A percentile compares a stretch with the other conserved stretches of the same genome.
Conservation (phyloP, 92 coral and sea anemone species). For the Paramuricea clavata region DNA sequence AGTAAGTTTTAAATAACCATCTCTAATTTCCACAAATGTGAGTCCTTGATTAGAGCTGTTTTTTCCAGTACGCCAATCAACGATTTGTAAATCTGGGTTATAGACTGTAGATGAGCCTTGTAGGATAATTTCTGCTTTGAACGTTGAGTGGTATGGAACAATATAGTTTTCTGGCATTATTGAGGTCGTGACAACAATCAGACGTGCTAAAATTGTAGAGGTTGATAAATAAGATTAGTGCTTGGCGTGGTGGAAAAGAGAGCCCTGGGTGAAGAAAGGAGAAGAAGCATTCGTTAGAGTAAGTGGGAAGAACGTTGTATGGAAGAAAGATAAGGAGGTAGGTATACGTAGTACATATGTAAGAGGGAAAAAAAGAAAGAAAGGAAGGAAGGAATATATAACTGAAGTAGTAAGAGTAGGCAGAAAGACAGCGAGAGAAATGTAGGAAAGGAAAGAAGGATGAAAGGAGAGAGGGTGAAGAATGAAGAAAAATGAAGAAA, state of each 20-base stretch:
- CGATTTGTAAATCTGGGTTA: slow-evolving; percentile 2
- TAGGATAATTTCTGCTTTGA: slow-evolving; percentile 11
- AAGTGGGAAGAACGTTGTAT: neutral
- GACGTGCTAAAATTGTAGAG: neutral
- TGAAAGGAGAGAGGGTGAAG: neutral
- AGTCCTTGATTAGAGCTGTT: neutral
- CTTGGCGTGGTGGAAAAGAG: neutral
- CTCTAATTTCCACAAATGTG: neutral
- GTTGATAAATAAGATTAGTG: neutral
- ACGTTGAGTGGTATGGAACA: neutral
- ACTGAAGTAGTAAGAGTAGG: no score
- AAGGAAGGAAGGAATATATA: no score
- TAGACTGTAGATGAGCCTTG: neutral
- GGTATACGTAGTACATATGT: no score
- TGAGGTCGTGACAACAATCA: neutral
- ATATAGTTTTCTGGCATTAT: neutral
- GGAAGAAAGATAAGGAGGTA: neutral
- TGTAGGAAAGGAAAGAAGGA: neutral
- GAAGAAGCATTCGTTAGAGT: no score
- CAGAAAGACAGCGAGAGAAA: no score
- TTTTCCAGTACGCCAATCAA: neutral
- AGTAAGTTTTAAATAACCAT: neutral
- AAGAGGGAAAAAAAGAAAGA: no score
- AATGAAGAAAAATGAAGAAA: neutral
- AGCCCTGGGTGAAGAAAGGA: no score